Evolutionary conservation across 1,140 invertebrate species (phyloP).

Genomic region (Neomicropteryx cornuta): DNA sequence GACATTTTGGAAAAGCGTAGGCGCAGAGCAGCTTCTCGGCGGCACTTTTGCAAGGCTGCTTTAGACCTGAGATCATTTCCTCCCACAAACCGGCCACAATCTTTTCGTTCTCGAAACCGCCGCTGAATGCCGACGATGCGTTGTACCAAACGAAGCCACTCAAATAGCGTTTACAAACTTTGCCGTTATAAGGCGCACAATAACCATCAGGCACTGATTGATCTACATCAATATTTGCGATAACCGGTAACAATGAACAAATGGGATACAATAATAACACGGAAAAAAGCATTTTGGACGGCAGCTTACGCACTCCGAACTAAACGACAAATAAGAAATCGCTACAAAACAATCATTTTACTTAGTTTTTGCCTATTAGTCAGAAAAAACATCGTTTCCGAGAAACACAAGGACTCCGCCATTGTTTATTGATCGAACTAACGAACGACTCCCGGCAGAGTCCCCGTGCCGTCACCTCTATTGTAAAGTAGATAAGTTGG

Average conservation of each 20-base stretch:
- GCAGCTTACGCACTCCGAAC: too few species aligned
- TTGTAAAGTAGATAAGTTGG: too few species aligned
- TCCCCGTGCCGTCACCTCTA: too few species aligned
- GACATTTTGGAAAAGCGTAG: constrained; percentile 85
- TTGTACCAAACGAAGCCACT: constrained; percentile 76
- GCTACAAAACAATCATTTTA: too few species aligned
- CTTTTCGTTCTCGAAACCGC: constrained; percentile 72
- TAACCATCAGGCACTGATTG: constrained; percentile 41
- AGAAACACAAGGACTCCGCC: too few species aligned
- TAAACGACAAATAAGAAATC: too few species aligned
- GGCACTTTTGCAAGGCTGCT: constrained; percentile 71
- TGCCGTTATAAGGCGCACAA: constrained; percentile 81
- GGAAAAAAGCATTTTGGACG: constrained; percentile 15
- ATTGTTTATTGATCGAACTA: too few species aligned
- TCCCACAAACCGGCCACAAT: constrained; percentile 73
- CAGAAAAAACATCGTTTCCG: too few species aligned
- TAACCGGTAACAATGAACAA: constrained; percentile 10
- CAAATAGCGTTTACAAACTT: constrained; percentile 75
- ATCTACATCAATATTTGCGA: constrained; percentile 9
- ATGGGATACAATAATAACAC: constrained; percentile 4
- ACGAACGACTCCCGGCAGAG: too few species aligned
- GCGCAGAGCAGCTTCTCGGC: constrained; percentile 85
- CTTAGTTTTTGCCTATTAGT: too few species aligned
- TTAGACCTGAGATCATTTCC: constrained; percentile 67
- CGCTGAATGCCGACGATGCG: constrained; percentile 48